These are phyloP conservation scores for Delia radicum DNA, from an alignment of 1,140 invertebrate genomes.

Conservation along the genomic window DNA sequence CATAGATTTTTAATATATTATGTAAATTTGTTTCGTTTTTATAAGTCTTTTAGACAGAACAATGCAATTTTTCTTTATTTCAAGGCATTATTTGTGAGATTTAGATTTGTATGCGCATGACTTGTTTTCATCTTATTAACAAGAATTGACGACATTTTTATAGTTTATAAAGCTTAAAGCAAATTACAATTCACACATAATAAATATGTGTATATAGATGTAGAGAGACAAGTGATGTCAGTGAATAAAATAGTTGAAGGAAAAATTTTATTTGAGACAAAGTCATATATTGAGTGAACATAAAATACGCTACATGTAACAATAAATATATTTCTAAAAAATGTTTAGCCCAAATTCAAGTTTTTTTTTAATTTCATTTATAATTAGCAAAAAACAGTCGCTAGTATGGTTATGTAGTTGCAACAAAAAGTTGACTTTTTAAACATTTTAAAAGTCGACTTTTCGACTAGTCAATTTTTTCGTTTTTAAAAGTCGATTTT, in stretches of 20 bases:
- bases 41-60: not conserved
- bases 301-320: too few species aligned
- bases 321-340: too few species aligned
- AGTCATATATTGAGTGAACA: too few species aligned
- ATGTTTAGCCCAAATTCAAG: too few species aligned
- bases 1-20: not conserved
- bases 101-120: not conserved
- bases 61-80: not conserved
- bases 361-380: too few species aligned
- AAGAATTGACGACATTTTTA: not conserved
- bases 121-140: not conserved
- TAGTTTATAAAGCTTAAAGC: not conserved
- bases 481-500: too few species aligned
- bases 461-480: too few species aligned
- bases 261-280: not conserved
- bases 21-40: not conserved
- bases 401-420: too few species aligned
- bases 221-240: not conserved
- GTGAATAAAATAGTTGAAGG: not conserved
- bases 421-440: too few species aligned
- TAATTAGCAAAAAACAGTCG: too few species aligned
- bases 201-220: not conserved
- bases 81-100: not conserved
- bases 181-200: constrained; percentile 5
- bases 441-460: too few species aligned